Evolutionary conservation across 30 jellyfish, hydroid and myxozoan species (phyloP).

Genomic region (Rhopilema esculentum): DNA sequence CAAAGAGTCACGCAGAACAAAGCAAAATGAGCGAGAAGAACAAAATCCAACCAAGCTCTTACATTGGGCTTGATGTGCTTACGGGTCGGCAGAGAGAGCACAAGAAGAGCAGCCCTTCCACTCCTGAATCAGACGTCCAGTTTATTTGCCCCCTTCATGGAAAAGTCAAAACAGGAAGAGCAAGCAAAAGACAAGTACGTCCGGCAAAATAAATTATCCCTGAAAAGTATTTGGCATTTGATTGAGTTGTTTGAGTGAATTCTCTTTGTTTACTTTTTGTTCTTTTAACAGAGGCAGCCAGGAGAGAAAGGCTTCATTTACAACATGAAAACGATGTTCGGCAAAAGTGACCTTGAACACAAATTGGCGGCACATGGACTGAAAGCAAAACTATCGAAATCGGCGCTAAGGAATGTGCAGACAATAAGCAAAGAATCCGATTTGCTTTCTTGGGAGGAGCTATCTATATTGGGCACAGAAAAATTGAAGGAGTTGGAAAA

Average conservation of each 20-base stretch:
- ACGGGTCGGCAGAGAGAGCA: slow-evolving; percentile 19
- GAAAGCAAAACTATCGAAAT: slow-evolving; percentile 12
- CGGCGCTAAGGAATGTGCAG: slow-evolving; percentile 24
- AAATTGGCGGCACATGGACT: slow-evolving; percentile 50
- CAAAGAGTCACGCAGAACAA: background rate
- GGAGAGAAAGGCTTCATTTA: slow-evolving; percentile 18
- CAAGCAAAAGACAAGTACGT: slow-evolving; percentile 15
- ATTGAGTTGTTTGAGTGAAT: too few relatives aligned
- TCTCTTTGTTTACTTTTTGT: too few relatives aligned
- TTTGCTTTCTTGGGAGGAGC: slow-evolving; percentile 63
- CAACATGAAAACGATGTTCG: slow-evolving; percentile 8
- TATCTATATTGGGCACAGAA: slow-evolving; percentile 59
- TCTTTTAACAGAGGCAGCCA: background rate
- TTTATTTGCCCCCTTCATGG: slow-evolving; percentile 67
- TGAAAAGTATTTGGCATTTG: too few relatives aligned
- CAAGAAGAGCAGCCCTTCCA: background rate
- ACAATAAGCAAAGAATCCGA: slow-evolving; percentile 43
- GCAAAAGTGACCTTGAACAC: slow-evolving; percentile 37
- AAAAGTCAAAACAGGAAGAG: slow-evolving; percentile 1
- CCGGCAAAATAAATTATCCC: background rate
- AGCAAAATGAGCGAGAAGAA: slow-evolving; percentile 7
- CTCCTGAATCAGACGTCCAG: slow-evolving; percentile 7
- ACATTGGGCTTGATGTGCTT: slow-evolving; percentile 23
- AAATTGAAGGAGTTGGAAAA: slow-evolving; percentile 26
- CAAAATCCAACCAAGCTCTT: slow-evolving; percentile 38